Percentiles rank a stretch among this genome's conserved stretches.
These are phyloP conservation scores for Rhizomys pruinosus DNA, from an alignment of 2,113 vertebrate species.

Conservation along the genomic window DNA sequence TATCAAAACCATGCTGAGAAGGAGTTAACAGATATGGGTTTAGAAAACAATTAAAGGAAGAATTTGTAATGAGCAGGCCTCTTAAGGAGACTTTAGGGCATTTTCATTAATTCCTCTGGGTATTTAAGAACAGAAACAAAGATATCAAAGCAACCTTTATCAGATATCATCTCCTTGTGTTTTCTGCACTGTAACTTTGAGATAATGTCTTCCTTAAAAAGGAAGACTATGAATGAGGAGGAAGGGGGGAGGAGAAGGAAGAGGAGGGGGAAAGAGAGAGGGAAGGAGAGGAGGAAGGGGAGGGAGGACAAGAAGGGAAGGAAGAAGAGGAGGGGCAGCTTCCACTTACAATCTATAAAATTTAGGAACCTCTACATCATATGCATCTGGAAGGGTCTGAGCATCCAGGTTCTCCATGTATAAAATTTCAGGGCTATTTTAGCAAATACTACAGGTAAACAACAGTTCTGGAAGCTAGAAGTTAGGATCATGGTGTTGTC, in stretches of 20 bases:
- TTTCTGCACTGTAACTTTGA: background rate
- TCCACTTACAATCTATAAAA: background rate
- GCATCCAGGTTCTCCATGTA: background rate
- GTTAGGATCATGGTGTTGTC: background rate
- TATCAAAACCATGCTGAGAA: conserved; percentile 7
- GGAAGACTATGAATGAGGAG: background rate
- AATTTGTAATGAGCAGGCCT: background rate
- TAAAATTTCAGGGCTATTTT: background rate
- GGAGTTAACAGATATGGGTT: background rate
- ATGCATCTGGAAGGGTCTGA: background rate
- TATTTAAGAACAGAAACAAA: conserved; percentile 8
- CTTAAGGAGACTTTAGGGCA: background rate
- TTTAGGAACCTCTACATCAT: background rate
- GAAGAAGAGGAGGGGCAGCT: no score
- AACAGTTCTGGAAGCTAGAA: background rate
- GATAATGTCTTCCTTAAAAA: background rate
- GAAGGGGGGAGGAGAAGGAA: no score
- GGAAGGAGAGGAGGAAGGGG: background rate
- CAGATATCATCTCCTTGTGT: background rate
- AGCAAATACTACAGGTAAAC: background rate
- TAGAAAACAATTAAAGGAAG: background rate
- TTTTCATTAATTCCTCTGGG: conserved; percentile 29
- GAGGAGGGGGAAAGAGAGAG: background rate
- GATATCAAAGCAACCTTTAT: background rate
- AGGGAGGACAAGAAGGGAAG: background rate